These are phyloP conservation scores for Philereme transversata DNA, from an alignment of 2,888 invertebrate species.

Conservation along the genomic window DNA sequence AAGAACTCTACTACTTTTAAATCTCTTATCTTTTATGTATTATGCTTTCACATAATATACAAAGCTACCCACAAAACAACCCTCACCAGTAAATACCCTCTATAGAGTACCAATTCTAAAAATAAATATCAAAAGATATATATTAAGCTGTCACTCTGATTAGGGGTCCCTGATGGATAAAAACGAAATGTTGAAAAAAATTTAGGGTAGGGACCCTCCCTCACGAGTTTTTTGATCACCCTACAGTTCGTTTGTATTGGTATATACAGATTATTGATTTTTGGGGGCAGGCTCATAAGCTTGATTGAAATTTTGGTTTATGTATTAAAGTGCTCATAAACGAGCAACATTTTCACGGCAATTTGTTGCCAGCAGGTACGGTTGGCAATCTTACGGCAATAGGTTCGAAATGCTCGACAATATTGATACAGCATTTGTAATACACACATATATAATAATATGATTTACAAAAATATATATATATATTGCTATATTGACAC, in stretches of 20 bases:
- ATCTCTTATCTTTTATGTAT: neutral
- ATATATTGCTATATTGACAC: no score
- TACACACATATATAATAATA: no score
- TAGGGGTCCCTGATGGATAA: conserved; percentile 44
- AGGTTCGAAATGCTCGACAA: no score
- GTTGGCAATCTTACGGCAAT: no score
- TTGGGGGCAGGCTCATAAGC: conserved; percentile 40
- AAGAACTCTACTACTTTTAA: no score
- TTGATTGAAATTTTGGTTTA: conserved; percentile 15
- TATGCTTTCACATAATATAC: neutral
- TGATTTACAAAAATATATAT: no score
- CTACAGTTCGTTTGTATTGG: conserved; percentile 49
- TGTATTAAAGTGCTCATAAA: neutral
- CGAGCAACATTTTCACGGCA: no score
- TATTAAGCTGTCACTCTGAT: conserved; percentile 59
- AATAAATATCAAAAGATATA: conserved; percentile 68
- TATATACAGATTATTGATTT: conserved; percentile 68
- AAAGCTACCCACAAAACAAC: conserved; percentile 12
- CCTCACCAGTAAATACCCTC: conserved; percentile 14
- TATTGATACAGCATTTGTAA: no score
- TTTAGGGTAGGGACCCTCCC: conserved; percentile 57
- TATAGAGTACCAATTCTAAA: conserved; percentile 42
- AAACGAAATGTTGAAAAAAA: conserved; percentile 56
- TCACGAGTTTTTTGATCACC: conserved; percentile 48
- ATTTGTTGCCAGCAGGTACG: no score